A percentile compares a stretch with the other conserved stretches of the same genome.
Conservation (phyloP, 2,888 invertebrate genomes). For the Drosophila mercatorum region DNA sequence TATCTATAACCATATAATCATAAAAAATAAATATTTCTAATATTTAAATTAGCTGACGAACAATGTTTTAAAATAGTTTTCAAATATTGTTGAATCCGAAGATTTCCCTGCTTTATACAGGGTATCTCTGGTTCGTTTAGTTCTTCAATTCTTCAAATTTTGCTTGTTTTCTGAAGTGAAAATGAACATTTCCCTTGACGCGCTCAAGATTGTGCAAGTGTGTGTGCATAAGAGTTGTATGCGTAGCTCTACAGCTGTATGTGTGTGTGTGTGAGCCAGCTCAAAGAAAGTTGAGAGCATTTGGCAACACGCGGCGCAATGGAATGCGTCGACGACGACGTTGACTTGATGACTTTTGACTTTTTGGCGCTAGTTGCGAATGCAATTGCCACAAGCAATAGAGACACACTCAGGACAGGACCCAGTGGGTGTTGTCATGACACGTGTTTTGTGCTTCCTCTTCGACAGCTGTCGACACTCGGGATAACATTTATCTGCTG, state of each 20-base stretch:
- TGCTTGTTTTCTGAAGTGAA: conserved; percentile 31
- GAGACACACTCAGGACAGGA: conserved; percentile 3
- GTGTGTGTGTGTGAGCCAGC: conserved; percentile 12
- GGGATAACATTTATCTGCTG: conserved; percentile 38
- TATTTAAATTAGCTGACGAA: too few species aligned
- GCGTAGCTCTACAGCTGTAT: not conserved
- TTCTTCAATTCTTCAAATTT: not conserved
- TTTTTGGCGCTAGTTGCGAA: conserved; percentile 45
- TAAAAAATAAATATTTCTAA: too few species aligned
- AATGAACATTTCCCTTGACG: conserved; percentile 49
- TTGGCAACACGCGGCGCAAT: conserved; percentile 30
- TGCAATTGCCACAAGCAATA: conserved; percentile 50
- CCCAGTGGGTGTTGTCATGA: conserved; percentile 20
- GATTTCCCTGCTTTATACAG: not conserved
- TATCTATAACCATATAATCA: too few species aligned
- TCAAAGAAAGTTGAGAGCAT: conserved; percentile 28
- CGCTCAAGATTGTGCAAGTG: conserved; percentile 22
- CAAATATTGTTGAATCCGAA: not conserved
- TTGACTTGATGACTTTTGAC: conserved; percentile 55
- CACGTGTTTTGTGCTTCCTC: conserved; percentile 34
- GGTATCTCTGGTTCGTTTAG: conserved; percentile 3
- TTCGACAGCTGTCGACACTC: conserved; percentile 29
- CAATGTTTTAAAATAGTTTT: not conserved
- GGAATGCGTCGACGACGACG: conserved; percentile 31
- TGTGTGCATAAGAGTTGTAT: conserved; percentile 12